A percentile compares a stretch with the other conserved stretches of the same genome.
These are phyloP conservation scores for Callorhinus ursinus DNA, from an alignment of 2,113 vertebrate genomes.

Conservation along the genomic window DNA sequence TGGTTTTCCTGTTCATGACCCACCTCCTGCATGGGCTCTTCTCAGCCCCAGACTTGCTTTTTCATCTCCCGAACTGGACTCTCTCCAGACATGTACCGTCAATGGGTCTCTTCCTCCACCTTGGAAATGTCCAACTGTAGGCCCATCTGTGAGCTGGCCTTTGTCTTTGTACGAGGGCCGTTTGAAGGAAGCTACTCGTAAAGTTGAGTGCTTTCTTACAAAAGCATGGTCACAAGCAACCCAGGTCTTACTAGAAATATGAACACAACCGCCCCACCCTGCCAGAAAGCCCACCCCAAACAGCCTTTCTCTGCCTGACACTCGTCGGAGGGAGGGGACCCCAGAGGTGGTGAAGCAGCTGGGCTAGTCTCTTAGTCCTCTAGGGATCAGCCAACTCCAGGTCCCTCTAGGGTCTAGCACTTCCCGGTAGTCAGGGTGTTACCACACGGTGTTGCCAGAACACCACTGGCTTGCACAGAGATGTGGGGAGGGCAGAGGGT, in stretches of 20 bases:
- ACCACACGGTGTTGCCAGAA: background rate
- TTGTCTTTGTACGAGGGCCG: background rate
- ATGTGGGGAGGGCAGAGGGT: background rate
- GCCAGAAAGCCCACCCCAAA: background rate
- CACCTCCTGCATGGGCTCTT: background rate
- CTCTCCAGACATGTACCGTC: background rate
- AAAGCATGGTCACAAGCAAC: background rate
- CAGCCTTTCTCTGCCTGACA: background rate
- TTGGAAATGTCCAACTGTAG: background rate
- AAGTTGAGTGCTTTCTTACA: background rate
- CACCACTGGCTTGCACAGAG: background rate
- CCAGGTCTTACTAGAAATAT: background rate
- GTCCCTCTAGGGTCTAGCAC: background rate
- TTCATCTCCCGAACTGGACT: background rate
- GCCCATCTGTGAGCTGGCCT: background rate
- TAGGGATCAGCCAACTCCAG: background rate
- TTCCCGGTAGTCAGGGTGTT: background rate
- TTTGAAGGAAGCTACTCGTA: background rate
- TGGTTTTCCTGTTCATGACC: background rate
- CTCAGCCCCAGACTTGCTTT: background rate
- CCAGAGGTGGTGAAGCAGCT: background rate
- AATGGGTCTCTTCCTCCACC: background rate
- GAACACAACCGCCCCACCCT: accelerated
- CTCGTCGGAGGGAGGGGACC: background rate
- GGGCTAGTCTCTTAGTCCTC: background rate